Evolutionary conservation across 2,888 invertebrate genomes (phyloP), one percentile per base, ranked within the genome.

Genomic region (Nezara viridula): DNA sequence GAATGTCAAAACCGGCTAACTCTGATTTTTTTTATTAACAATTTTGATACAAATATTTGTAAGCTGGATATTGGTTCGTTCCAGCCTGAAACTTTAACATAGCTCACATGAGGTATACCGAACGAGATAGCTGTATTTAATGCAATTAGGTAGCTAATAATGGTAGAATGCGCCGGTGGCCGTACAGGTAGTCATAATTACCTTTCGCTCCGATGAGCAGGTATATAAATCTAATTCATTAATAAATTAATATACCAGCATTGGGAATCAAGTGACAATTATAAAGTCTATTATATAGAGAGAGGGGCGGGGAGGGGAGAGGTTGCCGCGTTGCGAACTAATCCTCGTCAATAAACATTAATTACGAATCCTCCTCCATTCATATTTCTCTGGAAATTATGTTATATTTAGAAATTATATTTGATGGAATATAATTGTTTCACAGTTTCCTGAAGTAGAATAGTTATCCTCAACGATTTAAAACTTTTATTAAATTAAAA

Each of bases 211-310:
- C 19, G 24, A 77, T 40, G 81, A n/a, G 19, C 44, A n/a, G 24
- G 44, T 24, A 44, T 81, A 44, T 81, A 81, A 81, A 44, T 81
- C 44, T 81, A 81, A 81, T 81, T 81, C 44, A 81, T 81, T 81
- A 47, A 47, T 81, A 44, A 81, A 81, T 81, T 81, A 81, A 81
- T 81, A 12, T 81, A 81, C 12, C 44, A 14, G 16, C 44, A 24
- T 24, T 10, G 44, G 44, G 81, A 81, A 47, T 81, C n/a, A 44
- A 44, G n/a, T 47, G 81, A 47, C 81, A 81, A 81, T 81, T 47
- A 81, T 47, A 81, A 81, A 44, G 44, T 44, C 44, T 81, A 81
- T 81, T 81, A 44, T 77, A 37, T 40, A 77, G 40, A 77, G 37
- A 5, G 27, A 32, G 9, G 27, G 60, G 10, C 7, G 44, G 7